Evolutionary conservation across 2,113 vertebrate species (phyloP).

Genomic region (Macquaria australasica): DNA sequence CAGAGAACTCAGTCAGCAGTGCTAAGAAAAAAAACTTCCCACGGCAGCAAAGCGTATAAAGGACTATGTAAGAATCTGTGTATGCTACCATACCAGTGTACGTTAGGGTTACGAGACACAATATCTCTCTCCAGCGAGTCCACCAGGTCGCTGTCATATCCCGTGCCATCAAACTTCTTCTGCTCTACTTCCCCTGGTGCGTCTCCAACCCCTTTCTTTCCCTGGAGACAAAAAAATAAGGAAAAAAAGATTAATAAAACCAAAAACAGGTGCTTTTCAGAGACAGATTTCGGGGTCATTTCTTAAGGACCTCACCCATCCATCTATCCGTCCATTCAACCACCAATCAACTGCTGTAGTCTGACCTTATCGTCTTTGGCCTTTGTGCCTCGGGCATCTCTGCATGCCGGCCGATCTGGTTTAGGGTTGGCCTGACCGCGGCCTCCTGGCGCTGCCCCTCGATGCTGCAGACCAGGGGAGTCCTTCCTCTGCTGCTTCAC

Average conservation of each 20-base stretch:
- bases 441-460: slow-evolving; percentile 81
- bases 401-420: slow-evolving; percentile 83
- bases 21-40: not conserved
- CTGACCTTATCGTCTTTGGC: slow-evolving; percentile 92
- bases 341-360: not conserved
- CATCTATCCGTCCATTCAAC: not conserved
- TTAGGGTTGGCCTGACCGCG: slow-evolving; percentile 86
- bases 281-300: not conserved
- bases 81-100: slow-evolving; percentile 89
- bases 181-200: slow-evolving; percentile 86
- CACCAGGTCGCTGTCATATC: slow-evolving; percentile 93
- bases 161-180: slow-evolving; percentile 92
- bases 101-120: slow-evolving; percentile 96
- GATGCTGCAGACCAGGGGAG: slow-evolving; percentile 87
- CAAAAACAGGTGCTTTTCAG: not conserved
- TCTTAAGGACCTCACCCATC: not conserved
- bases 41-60: not conserved
- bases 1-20: slow-evolving; percentile 33
- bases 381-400: slow-evolving; percentile 85
- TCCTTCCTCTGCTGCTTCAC: slow-evolving; percentile 91
- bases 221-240: slow-evolving; percentile 72
- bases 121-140: slow-evolving; percentile 96
- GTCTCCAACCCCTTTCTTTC: slow-evolving; percentile 89
- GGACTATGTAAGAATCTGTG: not conserved
- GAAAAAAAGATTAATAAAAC: not conserved